phyloP scores from a whole-genome alignment of 2,797 vertebrate species.

The Xiphorhynchus erythropygius region DNA sequence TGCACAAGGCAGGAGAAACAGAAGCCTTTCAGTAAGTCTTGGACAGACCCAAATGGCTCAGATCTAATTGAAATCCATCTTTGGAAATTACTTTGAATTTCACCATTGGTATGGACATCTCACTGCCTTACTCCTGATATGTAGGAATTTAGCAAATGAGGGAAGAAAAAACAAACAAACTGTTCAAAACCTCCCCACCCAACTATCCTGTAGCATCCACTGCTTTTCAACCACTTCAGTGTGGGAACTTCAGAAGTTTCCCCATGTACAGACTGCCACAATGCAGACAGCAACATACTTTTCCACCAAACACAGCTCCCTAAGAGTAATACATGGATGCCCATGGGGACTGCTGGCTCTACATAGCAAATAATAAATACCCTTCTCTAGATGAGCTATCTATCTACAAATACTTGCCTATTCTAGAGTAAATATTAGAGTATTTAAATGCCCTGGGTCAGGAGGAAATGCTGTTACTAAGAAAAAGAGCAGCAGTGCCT shows the following conservation, averaged over 20 bases:
- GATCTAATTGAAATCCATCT: background rate
- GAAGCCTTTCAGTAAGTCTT: background rate
- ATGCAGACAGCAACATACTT: background rate
- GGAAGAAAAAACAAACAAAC: background rate
- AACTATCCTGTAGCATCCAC: background rate
- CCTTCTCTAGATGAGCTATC: background rate
- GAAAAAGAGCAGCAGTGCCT: background rate
- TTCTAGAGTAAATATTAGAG: background rate
- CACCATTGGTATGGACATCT: background rate
- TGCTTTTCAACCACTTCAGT: background rate
- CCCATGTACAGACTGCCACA: background rate
- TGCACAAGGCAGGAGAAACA: fast-evolving
- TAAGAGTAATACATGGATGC: background rate
- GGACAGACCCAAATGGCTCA: background rate
- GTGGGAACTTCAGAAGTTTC: background rate
- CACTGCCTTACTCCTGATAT: background rate
- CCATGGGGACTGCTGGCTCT: background rate
- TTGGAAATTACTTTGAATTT: background rate
- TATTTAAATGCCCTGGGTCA: background rate
- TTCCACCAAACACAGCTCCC: background rate
- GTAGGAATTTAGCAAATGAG: background rate
- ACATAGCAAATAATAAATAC: background rate
- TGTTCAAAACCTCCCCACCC: background rate
- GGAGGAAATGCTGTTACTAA: background rate
- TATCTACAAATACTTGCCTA: background rate